Evolutionary conservation across 2,797 vertebrate genomes (phyloP), one percentile per base, ranked within the genome.

Genomic region (Xiphorhynchus erythropygius): DNA sequence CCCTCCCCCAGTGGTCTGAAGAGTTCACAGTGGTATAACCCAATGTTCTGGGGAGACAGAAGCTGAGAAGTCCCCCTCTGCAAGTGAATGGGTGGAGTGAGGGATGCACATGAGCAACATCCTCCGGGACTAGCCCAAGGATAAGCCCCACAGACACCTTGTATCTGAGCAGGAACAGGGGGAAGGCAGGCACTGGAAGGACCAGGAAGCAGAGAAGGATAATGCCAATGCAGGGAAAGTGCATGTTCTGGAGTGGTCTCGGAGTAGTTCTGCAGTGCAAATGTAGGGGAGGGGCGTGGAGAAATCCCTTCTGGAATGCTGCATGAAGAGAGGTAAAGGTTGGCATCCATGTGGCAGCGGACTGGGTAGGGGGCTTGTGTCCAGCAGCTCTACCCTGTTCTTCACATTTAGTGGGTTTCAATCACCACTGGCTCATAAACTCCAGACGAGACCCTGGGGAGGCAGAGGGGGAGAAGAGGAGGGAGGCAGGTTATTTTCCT

Each of bases 381-480:
- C 95, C 97, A 97, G 90, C 95, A 96, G 94, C 89, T 93, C 96
- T 92, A 94, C 96, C 97, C 96, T 74, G 89, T 93, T 96, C 83
- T 94, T 91, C 96, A 96, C 94, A 93, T 96, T 98, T 98, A 99
- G 97, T 98, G 99, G 96, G 98, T 99, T 98, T 99, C 99, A 56
- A 99, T 99, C 96, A 99, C 98, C 52, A 99, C 99, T 9, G 99
- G 99, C 97, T 99, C 99, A 35, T 99, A 99, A 94, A 98, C 97
- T 84, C 99, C 99, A 41, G 99, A 98, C 32, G 99, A 98, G 96
- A 98, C 98, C 98, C 99, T 99, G 98, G 22, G 11, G 64, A 94
- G 46, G 95, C 13, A 95, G 68, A 64, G 27, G 41, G 65, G 62
- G 30, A 73, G 84, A 79, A 52, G 42, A 42, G 7, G 35, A 88